Evolutionary conservation across 2,797 vertebrate genomes (phyloP), one percentile per base, ranked within the genome.

Genomic region (Halcyon smyrnensis): DNA sequence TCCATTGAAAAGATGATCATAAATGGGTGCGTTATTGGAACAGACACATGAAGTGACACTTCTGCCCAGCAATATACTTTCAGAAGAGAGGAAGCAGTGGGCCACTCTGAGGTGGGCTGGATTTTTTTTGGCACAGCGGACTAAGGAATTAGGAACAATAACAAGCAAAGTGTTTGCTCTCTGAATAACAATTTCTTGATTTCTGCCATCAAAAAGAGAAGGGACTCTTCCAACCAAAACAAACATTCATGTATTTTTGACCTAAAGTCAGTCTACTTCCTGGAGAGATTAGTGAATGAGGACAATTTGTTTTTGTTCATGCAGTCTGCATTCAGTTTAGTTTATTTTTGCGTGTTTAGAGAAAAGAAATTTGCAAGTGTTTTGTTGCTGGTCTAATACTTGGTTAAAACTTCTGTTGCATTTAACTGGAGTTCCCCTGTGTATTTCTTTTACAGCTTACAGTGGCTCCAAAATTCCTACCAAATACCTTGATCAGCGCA

Each of bases 401-500:
- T 63, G 27, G 19, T 83, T 86, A 81, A 94, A 95, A 59, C 13
- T 23, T 94, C 84, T 62, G 11, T 62, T 86, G 32, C 30, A 39
- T 92, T 77, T 92, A 48, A 82, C 57, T 91, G 54, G 43, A 92
- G 87, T 64, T 76, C 19, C 24, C 60, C 15, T 81, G 15, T 65
- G 8, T 90, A 45, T 94, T 95, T 96, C 62, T 97, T 95, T 97
- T 97, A 46, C 97, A 99, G 99, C 98, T 99, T 73, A 99, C 99
- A 7, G 94, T 98, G 92, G 99, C 99, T 84, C 99, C 99, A 1
- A 98, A 98, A 82, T 98, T 98, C 94, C 98, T 99, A 30, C 99
- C 99, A 4, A 98, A 98, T 8, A 98, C 99, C 64, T 98, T 99
- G 97, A 98, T 99, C 88, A 99, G 99, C 36, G 99, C 99, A 82